A percentile compares a stretch with the other conserved stretches of the same genome.
Evolutionary conservation across 2,888 invertebrate species (phyloP).

Genomic region (Stratiomys singularior): DNA sequence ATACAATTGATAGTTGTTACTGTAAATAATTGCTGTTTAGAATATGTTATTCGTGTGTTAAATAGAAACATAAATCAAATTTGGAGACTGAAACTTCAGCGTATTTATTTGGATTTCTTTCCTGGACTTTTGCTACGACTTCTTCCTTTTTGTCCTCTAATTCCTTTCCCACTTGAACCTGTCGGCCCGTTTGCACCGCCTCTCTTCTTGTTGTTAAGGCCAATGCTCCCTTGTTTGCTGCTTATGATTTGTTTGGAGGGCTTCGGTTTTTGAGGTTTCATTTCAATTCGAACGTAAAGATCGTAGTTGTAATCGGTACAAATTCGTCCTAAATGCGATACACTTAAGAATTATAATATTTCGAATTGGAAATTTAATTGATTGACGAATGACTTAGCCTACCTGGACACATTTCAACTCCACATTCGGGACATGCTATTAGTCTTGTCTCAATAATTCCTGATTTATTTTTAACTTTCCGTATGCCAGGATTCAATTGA

Average conservation of each 20-base stretch:
- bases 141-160: conserved; percentile 58
- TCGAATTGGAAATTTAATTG: not conserved
- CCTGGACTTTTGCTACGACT: conserved; percentile 53
- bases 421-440: conserved; percentile 81
- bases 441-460: conserved; percentile 83
- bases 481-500: conserved; percentile 73
- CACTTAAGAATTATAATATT: too few relatives aligned
- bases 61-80: not conserved
- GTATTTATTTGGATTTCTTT: conserved; percentile 35
- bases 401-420: conserved; percentile 87
- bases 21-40: not conserved
- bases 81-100: too few relatives aligned
- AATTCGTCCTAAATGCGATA: conserved; percentile 62
- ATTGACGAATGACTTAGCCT: conserved; percentile 50
- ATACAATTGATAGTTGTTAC: not conserved
- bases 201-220: conserved; percentile 59
- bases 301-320: conserved; percentile 65
- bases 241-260: not conserved
- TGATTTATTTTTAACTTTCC: conserved; percentile 83
- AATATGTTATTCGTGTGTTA: too few relatives aligned
- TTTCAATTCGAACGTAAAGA: conserved; percentile 62
- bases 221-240: not conserved
- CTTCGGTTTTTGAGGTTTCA: conserved; percentile 58
- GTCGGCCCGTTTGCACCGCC: conserved; percentile 54
- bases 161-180: conserved; percentile 51